A percentile compares a stretch with the other conserved stretches of the same genome.
Evolutionary conservation across 2,113 vertebrate species (phyloP).

Genomic region (Tyto alba): DNA sequence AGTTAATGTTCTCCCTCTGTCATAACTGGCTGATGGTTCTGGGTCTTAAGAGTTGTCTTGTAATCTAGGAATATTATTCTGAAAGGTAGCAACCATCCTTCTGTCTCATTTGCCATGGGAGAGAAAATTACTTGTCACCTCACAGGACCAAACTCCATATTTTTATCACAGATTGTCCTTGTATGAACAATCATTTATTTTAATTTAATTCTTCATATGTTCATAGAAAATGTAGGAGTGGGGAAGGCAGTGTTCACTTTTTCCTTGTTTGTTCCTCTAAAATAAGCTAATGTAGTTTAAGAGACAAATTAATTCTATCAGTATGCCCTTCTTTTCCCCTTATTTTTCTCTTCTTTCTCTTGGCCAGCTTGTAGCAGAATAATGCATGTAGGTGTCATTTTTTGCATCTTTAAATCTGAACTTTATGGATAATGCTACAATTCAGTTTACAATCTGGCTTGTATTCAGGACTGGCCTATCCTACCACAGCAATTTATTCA

Average conservation of each 20-base stretch:
- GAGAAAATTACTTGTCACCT: neutral
- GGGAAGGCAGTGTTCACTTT: neutral
- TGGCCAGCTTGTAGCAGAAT: neutral
- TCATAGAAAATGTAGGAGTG: neutral
- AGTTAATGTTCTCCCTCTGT: neutral
- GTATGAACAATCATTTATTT: neutral
- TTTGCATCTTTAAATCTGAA: conserved; percentile 15
- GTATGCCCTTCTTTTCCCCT: neutral
- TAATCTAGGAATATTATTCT: neutral
- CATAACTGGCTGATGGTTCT: neutral
- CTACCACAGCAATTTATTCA: conserved; percentile 5
- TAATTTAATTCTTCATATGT: neutral
- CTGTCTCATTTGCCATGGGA: neutral
- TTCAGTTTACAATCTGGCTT: neutral
- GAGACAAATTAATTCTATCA: neutral
- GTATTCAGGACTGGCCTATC: neutral
- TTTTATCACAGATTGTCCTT: neutral
- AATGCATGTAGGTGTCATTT: neutral
- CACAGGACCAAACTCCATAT: neutral
- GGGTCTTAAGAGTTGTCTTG: neutral
- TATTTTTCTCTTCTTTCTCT: neutral
- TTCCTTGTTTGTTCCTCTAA: neutral
- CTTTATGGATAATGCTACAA: neutral
- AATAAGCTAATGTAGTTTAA: neutral
- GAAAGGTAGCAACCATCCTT: neutral